Conservation (phyloP, 92 coral and sea anemone genomes). For the Ricordea florida region DNA sequence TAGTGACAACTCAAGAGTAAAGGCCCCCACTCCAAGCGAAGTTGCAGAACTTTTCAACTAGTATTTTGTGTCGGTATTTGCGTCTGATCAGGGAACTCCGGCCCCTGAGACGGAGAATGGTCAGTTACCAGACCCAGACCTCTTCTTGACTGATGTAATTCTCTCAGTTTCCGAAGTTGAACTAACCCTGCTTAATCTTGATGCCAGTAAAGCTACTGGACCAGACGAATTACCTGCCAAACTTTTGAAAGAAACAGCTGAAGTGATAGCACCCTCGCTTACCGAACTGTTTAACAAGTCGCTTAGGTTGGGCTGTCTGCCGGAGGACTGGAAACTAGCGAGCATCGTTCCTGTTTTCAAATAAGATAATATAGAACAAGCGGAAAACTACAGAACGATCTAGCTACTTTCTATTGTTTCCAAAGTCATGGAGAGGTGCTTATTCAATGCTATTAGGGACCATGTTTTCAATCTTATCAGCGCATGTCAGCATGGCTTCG, state of each 20-base stretch:
- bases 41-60: background rate
- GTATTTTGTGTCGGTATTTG: constrained; percentile 9
- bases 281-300: constrained; percentile 23
- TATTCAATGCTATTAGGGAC: background rate
- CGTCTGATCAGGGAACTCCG: background rate
- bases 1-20: background rate
- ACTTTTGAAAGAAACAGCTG: constrained; percentile 1
- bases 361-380: background rate
- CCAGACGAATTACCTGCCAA: constrained; percentile 4
- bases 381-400: constrained; percentile 47
- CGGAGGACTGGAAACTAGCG: too few relatives aligned
- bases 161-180: background rate
- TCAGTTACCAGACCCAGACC: too few relatives aligned
- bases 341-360: background rate
- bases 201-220: background rate
- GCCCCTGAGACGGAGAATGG: background rate
- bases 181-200: background rate
- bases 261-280: constrained; percentile 7
- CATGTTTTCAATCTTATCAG: background rate
- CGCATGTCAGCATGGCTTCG: background rate
- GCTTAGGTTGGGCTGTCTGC: background rate
- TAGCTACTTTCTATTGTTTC: constrained; percentile 29
- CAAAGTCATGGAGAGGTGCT: constrained; percentile 12
- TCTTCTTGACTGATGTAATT: too few relatives aligned
- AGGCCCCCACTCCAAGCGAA: background rate